Evolutionary conservation across 2,888 invertebrate genomes (phyloP), one percentile per base, ranked within the genome.

Genomic region (Neoscelio sp.): DNA sequence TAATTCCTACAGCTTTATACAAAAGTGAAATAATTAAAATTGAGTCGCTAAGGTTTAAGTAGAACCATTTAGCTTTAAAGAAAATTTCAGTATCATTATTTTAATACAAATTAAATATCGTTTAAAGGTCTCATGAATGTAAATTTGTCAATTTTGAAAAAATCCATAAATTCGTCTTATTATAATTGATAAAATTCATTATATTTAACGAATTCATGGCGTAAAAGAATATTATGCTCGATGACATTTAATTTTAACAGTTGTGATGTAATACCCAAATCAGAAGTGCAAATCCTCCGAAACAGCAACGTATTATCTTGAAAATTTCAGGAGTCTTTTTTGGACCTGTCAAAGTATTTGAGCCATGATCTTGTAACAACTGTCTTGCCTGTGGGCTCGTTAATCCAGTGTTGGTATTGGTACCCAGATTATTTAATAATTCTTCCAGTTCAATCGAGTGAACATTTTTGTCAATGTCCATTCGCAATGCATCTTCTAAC

Each of bases 281-380:
- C 17, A 87, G 68, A 2, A 75, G 67, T 2, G 85, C 82, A 68
- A 86, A 85, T 74, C 86, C 86, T 91, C 96, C 96, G 95, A 83
- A 96, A 92, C 77, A 96, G 90, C 84, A 95, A 85, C 7, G 95
- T 93, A 90, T 95, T 85, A 95, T 92, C 92, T 93, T 92, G 84
- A 93, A 87, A 89, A 93, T 93, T 92, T 94, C 94, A 2, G 95
- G 94, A 17, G 93, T 92, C 82, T 93, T 93, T 68, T 93, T 92
- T 0, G 95, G 93, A 1, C 95, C 96, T 0, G 95, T 95, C 26
- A 96, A 91, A 2, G 93, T 92, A 87, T 96, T 96, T 3, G 92
- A 92, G 0, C 95, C 95, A 80, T 94, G 92, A 84, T 93, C 92
- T 30, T 91, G 90, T 1, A 94, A 89, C 1, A 93, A 90, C 60